Conservation (phyloP, 2,113 vertebrate genomes). For the Callopanchax toddi region DNA sequence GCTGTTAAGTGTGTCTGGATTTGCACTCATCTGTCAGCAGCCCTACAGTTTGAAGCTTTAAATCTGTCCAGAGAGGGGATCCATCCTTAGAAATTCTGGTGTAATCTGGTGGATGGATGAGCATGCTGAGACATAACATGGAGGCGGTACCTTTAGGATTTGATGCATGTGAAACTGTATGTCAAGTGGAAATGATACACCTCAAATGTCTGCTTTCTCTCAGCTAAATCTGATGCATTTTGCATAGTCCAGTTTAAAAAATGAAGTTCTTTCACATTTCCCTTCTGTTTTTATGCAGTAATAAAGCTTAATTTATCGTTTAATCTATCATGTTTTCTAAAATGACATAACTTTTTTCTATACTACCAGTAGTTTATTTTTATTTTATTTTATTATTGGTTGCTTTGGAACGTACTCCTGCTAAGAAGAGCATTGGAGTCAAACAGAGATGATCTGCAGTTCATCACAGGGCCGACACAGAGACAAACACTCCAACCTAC, state of each 20-base stretch:
- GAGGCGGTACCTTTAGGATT: slow-evolving; percentile 33
- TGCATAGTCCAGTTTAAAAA: too few relatives aligned
- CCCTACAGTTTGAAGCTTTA: slow-evolving; percentile 17
- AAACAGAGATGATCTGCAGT: neutral
- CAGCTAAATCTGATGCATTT: neutral
- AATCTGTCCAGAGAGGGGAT: slow-evolving; percentile 20
- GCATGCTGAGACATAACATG: neutral
- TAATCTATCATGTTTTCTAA: too few relatives aligned
- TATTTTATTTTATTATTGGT: too few relatives aligned
- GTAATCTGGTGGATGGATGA: slow-evolving; percentile 43
- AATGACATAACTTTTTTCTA: too few relatives aligned
- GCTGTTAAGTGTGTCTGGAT: slow-evolving; percentile 37
- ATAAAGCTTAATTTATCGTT: too few relatives aligned
- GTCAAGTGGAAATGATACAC: neutral
- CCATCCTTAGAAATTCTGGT: slow-evolving; percentile 21
- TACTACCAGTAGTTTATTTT: too few relatives aligned
- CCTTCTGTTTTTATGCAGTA: too few relatives aligned
- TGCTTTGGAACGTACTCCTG: too few relatives aligned
- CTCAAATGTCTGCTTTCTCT: neutral
- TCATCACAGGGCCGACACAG: neutral
- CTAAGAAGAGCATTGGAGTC: neutral
- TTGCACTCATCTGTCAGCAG: slow-evolving; percentile 49
- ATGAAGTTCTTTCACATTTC: too few relatives aligned
- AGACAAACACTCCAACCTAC: neutral
- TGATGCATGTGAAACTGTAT: slow-evolving; percentile 18